Percentiles rank a stretch among this genome's conserved stretches.
These are phyloP conservation scores for Mythimna loreyi DNA, from an alignment of 2,888 invertebrate species.

Conservation along the genomic window DNA sequence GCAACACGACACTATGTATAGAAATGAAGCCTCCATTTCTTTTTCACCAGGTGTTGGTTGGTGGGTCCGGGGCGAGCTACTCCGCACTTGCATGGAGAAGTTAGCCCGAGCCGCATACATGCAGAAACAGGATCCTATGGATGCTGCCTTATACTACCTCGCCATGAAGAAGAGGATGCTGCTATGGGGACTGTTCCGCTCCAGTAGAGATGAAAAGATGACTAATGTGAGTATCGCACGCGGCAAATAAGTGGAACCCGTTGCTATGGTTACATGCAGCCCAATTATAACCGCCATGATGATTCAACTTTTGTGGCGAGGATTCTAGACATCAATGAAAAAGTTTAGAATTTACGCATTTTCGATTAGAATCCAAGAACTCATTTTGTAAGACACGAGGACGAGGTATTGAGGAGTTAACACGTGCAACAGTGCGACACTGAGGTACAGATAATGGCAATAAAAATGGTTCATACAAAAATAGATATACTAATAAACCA, in stretches of 20 bases:
- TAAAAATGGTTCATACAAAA: too few species aligned
- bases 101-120: constrained; percentile 98
- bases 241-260: too few species aligned
- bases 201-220: constrained; percentile 97
- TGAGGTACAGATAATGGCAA: too few species aligned
- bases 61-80: constrained; percentile 97
- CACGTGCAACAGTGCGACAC: too few species aligned
- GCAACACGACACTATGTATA: too few species aligned
- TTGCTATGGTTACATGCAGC: too few species aligned
- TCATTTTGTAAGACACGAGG: too few species aligned
- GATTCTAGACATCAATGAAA: not conserved
- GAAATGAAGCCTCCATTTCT: not conserved
- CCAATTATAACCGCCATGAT: too few species aligned
- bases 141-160: constrained; percentile 98
- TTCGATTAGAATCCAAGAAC: too few species aligned
- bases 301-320: too few species aligned
- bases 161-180: constrained; percentile 99
- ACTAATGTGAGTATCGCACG: constrained; percentile 91
- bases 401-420: too few species aligned
- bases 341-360: not conserved
- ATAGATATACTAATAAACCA: too few species aligned
- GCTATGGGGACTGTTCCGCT: constrained; percentile 98
- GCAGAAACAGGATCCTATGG: constrained; percentile 97
- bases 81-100: constrained; percentile 97
- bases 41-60: constrained; percentile 94